Evolutionary conservation across 2,113 vertebrate genomes (phyloP).

Genomic region (Cryptotis parvus): DNA sequence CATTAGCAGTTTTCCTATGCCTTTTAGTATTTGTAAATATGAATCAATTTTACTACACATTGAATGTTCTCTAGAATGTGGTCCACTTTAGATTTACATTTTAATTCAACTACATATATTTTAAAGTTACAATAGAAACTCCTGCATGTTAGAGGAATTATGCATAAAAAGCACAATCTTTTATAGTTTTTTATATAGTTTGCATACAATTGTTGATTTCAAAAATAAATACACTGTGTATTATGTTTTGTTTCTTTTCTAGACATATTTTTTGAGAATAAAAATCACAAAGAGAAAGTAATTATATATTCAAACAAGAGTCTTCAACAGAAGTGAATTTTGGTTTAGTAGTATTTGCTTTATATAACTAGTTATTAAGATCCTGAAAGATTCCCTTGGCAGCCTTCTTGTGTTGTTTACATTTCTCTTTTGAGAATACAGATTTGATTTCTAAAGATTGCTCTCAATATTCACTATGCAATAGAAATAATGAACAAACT

Average conservation of each 20-base stretch:
- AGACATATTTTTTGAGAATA: slow-evolving; percentile 42
- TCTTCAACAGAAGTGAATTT: neutral
- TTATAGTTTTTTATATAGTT: neutral
- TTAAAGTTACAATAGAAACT: neutral
- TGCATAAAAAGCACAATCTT: neutral
- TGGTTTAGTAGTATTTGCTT: neutral
- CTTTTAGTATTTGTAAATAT: neutral
- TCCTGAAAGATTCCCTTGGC: neutral
- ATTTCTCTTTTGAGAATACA: slow-evolving; percentile 27
- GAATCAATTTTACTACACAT: neutral
- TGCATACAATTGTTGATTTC: neutral
- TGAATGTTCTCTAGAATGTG: neutral
- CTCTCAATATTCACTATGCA: neutral
- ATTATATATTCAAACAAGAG: slow-evolving; percentile 34
- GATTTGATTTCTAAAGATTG: slow-evolving; percentile 48
- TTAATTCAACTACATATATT: neutral
- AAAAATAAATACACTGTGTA: neutral
- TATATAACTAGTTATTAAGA: neutral
- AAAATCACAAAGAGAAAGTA: neutral
- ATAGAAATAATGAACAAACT: slow-evolving; percentile 61
- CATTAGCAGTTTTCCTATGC: neutral
- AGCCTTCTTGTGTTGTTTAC: neutral
- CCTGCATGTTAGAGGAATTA: slow-evolving; percentile 14
- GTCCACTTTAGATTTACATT: slow-evolving; percentile 4
- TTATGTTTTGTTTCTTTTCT: slow-evolving; percentile 30